Base-by-base conservation (phyloP, 2,888 invertebrate species). In the Hydroisotoma schaefferi region DNA sequence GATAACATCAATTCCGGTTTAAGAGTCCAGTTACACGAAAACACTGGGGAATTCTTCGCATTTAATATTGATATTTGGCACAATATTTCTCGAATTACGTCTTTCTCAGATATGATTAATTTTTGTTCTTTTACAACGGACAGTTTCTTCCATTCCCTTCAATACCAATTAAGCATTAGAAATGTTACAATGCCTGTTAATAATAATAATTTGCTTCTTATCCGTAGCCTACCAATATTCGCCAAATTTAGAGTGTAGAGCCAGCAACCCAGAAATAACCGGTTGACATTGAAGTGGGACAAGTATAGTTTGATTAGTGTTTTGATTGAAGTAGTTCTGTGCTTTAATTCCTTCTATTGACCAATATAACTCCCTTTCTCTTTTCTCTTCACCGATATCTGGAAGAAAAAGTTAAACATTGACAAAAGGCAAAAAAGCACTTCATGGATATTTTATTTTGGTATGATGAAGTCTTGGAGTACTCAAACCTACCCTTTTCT, bases 61-160 rank as follows among this genome's bases (percentile, higher is more conserved):
- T 28, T 51, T 3, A 63, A 59, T 23, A 38, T 52, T 10, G 33
- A 29, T 43, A 68, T 63, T 15, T 64, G 58, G 67, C 69, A 70
- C 15, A 70, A 38, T n/a, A 70, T 57, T 51, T 70, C 69, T 20
- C 61, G 51, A 15, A 70, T 57, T 1, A 66, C 43, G 47, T 62
- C 63, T 44, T 62, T 55, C 29, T 64, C 65, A 18, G 49, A 55
- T 3, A 60, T 44, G n/a, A n/a, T n/a, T n/a, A n/a, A n/a, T n/a
- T n/a, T n/a, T n/a, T n/a, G n/a, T n/a, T n/a, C n/a, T n/a, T n/a
- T n/a, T 47, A 8, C 8, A 15, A 40, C 20, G 18, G 20, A 37
- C 40, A 40, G 25, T 53, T 46, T 52, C 37, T 65, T 67, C 65
- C 67, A 69, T 53, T 69, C 69, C 65, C 68, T 67, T 40, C 5